phyloP scores from a whole-genome alignment of 53 echinoderm and acorn worm genomes.

The Hippasteria phrygiana region DNA sequence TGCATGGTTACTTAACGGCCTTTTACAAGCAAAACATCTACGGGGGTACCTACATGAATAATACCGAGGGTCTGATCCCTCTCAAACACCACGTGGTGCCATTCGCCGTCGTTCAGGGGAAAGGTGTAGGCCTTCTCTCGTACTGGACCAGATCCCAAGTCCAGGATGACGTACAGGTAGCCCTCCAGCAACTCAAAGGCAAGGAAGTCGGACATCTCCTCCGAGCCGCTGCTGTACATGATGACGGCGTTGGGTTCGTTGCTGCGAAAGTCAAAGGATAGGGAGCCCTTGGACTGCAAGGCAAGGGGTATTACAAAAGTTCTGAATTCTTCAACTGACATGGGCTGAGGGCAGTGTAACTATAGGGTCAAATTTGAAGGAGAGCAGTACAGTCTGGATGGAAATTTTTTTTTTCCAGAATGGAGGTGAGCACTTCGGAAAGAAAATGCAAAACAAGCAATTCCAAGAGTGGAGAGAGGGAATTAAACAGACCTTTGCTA shows the following conservation, averaged over 20 bases:
- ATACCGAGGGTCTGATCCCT: conserved; percentile 61
- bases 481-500: no score
- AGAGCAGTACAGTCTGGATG: no score
- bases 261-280: conserved; percentile 91
- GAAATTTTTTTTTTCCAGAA: no score
- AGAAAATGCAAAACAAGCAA: no score
- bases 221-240: conserved; percentile 92
- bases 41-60: conserved; percentile 20
- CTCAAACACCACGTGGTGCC: conserved; percentile 83
- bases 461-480: no score
- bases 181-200: conserved; percentile 94
- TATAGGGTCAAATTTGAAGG: no score
- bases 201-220: conserved; percentile 88
- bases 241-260: conserved; percentile 90
- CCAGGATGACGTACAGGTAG: conserved; percentile 84
- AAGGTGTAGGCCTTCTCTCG: conserved; percentile 74
- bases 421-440: no score
- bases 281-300: conserved; percentile 73
- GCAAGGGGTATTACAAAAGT: no score
- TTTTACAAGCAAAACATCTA: background rate
- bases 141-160: conserved; percentile 90
- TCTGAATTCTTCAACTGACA: no score
- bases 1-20: no score
- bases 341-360: no score
- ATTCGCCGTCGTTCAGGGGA: conserved; percentile 84